Evolutionary conservation across 2,888 invertebrate species (phyloP), one percentile per base, ranked within the genome.

Genomic region (Drosophila merina): DNA sequence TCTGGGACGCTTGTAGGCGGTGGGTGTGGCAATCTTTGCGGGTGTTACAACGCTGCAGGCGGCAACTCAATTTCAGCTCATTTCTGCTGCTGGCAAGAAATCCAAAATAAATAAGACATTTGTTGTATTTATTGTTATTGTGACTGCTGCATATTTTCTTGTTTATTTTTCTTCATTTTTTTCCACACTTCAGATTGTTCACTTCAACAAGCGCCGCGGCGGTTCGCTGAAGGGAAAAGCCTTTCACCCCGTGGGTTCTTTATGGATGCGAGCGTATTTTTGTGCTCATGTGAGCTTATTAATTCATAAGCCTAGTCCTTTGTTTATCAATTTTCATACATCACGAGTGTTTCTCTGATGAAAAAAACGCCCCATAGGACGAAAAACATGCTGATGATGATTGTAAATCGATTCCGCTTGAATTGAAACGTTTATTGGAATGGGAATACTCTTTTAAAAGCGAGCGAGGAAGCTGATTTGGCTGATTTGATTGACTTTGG

Each of bases 41-140:
- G 70, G 83, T 81, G 83, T 79, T 79, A 81, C 77, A 81, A 79
- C 76, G 69, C 83, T 84, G 79, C 76, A 84, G 83, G 86, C 86
- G 77, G 85, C 79, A 86, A 86, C 83, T 86, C 86, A 84, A 86
- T 84, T 84, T 84, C 79, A 71, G 68, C 80, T 72, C 70, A 68
- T 54, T 58, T 52, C 56, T 59, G 31, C 62, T 66, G 49, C 47
- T 42, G 52, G 38, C 40, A 42, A 52, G 56, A 64, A 73, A 75
- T 62, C 69, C 60, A 63, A 77, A 84, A 75, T 81, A 81, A 81
- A 81, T 75, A 84, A 84, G 77, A 79, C 74, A 63, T 70, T 67
- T 55, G 56, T 45, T 66, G 66, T 66, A 66, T 49, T 67, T 66
- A 66, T 58, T 57, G 38, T 56, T 74, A 45, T 66, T 71, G 71